These are phyloP conservation scores for Elanus axillaris DNA, from an alignment of 2,113 vertebrate species.

Conservation along the genomic window DNA sequence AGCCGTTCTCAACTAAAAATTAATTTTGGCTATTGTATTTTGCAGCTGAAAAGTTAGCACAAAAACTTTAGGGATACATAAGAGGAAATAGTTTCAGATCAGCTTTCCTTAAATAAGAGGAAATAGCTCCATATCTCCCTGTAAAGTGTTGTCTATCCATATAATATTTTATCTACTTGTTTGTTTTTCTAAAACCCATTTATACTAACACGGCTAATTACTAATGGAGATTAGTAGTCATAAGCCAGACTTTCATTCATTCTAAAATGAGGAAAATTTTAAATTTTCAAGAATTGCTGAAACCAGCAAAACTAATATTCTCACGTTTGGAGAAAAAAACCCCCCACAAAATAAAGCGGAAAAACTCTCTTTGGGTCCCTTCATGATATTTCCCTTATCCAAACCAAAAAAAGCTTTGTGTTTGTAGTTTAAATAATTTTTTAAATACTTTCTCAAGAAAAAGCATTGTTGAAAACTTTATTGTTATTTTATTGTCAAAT, in stretches of 20 bases:
- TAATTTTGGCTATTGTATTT: not conserved
- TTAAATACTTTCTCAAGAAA: not conserved
- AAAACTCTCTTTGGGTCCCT: not conserved
- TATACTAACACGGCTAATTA: not conserved
- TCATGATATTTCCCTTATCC: not conserved
- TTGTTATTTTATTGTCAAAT: not conserved
- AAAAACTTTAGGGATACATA: not conserved
- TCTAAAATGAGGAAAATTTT: not conserved
- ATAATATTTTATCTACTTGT: not conserved
- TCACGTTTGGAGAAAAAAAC: not conserved
- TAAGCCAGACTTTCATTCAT: not conserved
- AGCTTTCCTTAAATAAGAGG: not conserved
- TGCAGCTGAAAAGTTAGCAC: not conserved
- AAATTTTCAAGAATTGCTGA: not conserved
- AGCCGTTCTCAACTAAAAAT: not conserved
- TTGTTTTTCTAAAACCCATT: not conserved
- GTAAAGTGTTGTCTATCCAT: not conserved
- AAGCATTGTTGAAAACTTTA: not conserved
- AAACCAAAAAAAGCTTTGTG: not conserved
- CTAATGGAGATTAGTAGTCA: not conserved
- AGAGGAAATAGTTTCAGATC: not conserved
- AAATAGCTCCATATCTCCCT: not conserved
- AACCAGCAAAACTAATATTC: not conserved
- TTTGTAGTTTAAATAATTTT: not conserved
- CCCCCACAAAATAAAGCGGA: not conserved